Percentiles rank a stretch among this genome's conserved stretches.
Conservation (phyloP, 1,140 invertebrate species). For the Brachionus rubens region DNA sequence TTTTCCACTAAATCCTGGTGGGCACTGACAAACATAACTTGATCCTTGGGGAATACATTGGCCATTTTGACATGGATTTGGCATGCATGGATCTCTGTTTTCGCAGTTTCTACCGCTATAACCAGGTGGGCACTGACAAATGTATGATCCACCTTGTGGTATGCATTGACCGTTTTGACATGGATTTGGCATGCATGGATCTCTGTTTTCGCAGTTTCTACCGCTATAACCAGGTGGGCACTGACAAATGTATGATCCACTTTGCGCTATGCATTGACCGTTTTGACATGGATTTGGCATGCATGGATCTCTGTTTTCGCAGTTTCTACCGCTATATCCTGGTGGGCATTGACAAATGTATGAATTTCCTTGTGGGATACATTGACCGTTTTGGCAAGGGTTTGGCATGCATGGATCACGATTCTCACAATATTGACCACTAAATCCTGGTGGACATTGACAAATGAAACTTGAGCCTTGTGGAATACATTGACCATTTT, state of each 20-base stretch:
- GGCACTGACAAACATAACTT: slow-evolving; percentile 41
- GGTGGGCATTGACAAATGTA: too few relatives aligned
- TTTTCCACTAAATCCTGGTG: slow-evolving; percentile 33
- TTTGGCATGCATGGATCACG: slow-evolving; percentile 36
- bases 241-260: slow-evolving; percentile 8
- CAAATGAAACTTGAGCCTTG: slow-evolving; percentile 13
- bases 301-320: slow-evolving; percentile 32
- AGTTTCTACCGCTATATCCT: slow-evolving; percentile 46
- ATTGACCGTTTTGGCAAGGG: slow-evolving; percentile 47
- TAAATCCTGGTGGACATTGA: slow-evolving; percentile 45
- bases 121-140: slow-evolving; percentile 45
- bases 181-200: slow-evolving; percentile 29
- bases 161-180: slow-evolving; percentile 38
- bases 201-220: slow-evolving; percentile 21
- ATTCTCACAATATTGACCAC: slow-evolving; percentile 49
- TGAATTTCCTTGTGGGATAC: background rate
- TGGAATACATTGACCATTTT: slow-evolving; percentile 16
- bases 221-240: slow-evolving; percentile 28
- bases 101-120: slow-evolving; percentile 49
- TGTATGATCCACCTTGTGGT: background rate
- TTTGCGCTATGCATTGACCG: background rate
- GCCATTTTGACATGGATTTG: slow-evolving; percentile 42
- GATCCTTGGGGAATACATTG: background rate
- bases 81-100: slow-evolving; percentile 27
- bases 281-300: slow-evolving; percentile 15